Evolutionary conservation across 2,888 invertebrate genomes (phyloP).

Genomic region (Thereva unica): DNA sequence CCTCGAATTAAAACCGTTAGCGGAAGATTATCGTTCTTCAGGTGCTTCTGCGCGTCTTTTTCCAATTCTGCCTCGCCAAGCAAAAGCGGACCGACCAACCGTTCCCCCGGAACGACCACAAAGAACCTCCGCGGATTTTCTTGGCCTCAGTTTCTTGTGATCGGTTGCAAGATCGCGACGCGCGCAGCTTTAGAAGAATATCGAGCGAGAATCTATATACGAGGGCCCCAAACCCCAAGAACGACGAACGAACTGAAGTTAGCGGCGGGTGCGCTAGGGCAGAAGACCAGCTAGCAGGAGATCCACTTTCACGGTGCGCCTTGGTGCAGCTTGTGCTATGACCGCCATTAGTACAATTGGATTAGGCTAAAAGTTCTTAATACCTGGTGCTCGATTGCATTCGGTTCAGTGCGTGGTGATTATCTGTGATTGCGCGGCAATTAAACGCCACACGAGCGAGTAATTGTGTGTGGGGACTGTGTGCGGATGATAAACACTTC

Average conservation of each 20-base stretch:
- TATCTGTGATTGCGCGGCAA: no score
- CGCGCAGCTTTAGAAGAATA: no score
- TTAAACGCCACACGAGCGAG: not conserved
- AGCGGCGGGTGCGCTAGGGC: no score
- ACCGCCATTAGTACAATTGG: slow-evolving; percentile 17
- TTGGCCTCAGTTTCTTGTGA: slow-evolving; percentile 18
- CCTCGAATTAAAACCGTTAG: slow-evolving; percentile 36
- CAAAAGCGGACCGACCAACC: not conserved
- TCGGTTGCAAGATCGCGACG: not conserved
- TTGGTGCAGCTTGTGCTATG: slow-evolving; percentile 10
- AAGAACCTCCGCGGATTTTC: slow-evolving; percentile 21
- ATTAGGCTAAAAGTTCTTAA: slow-evolving; percentile 32
- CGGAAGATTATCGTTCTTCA: slow-evolving; percentile 32
- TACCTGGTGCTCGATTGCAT: slow-evolving; percentile 9
- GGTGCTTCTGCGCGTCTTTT: slow-evolving; percentile 17
- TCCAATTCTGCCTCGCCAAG: slow-evolving; percentile 13
- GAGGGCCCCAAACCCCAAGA: no score
- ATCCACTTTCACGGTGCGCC: slow-evolving; percentile 1
- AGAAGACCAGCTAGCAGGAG: not conserved
- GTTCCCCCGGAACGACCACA: slow-evolving; percentile 6
- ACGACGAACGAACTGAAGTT: no score
- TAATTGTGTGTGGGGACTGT: slow-evolving; percentile 6
- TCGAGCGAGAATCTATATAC: no score
- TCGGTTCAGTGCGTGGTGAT: slow-evolving; percentile 1
- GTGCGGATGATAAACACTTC: no score